Evolutionary conservation across 2,113 vertebrate species (phyloP), one percentile per base, ranked within the genome.

Genomic region (Sterrhoptilus dennistouni): DNA sequence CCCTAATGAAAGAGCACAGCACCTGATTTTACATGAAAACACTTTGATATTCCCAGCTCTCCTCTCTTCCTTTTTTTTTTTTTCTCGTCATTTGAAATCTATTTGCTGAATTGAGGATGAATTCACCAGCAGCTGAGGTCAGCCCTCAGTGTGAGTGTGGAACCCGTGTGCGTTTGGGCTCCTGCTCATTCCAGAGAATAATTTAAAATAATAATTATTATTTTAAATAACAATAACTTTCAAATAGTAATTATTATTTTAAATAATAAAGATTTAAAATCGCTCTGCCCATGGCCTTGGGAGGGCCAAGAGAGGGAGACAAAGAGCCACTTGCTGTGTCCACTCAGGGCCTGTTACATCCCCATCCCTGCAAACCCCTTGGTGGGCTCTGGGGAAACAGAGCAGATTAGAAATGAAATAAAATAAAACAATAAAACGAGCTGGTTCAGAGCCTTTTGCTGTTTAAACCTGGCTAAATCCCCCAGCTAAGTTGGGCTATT

Each of bases 231-330:
- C 75, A 80, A 56, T 35, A 47, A 54, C 65, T 87, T 45, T 28
- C 63, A 70, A 79, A 79, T 63, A 47, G 56, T 1, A n/a, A 79
- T 87, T 53, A 70, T 61, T 87, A 61, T 61, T 61, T 78, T 70
- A 70, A 87, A 70, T 78, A 60, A 45, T 54, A n/a, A 25, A 3
- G 12, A 13, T 35, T 79, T 49, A 6, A 71, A 72, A 56, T 71
- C 59, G 22, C 49, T 33, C 45, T 49, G 1, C 61, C 33, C 40
- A 1, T 11, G 86, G 74, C 59, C 33, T 81, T 24, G 69, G 14
- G 83, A 96, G 93, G 12, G 56, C 96, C 96, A 95, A 96, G 94
- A 96, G 93, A 92, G 95, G 93, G 95, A 94, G 96, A 97, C 93
- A 97, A 65, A 96, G 95, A 95, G 84, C 90, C 40, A 5, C 29